A percentile compares a stretch with the other conserved stretches of the same genome.
Evolutionary conservation across 2,797 vertebrate genomes (phyloP).

Genomic region (Crenichthys baileyi): DNA sequence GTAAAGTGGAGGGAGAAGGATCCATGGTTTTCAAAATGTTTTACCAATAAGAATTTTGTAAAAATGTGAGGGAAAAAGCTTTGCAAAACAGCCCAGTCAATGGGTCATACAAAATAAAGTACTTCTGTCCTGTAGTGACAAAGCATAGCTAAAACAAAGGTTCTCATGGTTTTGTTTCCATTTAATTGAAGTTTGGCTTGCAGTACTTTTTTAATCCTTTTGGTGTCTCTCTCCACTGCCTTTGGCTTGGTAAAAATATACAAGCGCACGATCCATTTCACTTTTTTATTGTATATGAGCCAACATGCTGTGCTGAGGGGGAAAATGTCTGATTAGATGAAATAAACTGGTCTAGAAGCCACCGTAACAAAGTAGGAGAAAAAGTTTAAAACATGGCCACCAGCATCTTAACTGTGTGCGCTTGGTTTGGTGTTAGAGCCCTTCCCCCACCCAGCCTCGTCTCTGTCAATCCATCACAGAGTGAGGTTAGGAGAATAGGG

Average conservation of each 20-base stretch:
- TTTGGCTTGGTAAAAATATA: neutral
- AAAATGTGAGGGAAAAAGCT: neutral
- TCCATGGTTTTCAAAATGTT: no score
- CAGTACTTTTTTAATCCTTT: conserved; percentile 57
- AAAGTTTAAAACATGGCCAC: conserved; percentile 42
- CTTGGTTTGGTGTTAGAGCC: conserved; percentile 37
- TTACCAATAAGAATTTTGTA: neutral
- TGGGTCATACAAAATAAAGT: neutral
- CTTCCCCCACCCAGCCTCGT: conserved; percentile 14
- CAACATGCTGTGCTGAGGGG: conserved; percentile 36
- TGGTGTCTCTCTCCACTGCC: conserved; percentile 60
- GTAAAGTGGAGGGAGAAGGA: neutral
- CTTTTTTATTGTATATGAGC: conserved; percentile 57
- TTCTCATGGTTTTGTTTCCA: neutral
- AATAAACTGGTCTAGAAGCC: conserved; percentile 2
- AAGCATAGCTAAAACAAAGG: neutral
- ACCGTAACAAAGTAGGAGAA: conserved; percentile 4
- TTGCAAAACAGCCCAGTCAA: neutral
- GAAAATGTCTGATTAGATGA: conserved; percentile 29
- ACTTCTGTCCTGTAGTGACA: neutral
- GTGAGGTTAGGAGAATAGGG: conserved; percentile 44
- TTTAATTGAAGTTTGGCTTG: conserved; percentile 19
- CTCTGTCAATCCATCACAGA: conserved; percentile 46
- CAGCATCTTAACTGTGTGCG: conserved; percentile 13
- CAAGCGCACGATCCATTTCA: conserved; percentile 34